Base-by-base conservation (phyloP, 2,113 vertebrate species). In the Sylvilagus bachmani region DNA sequence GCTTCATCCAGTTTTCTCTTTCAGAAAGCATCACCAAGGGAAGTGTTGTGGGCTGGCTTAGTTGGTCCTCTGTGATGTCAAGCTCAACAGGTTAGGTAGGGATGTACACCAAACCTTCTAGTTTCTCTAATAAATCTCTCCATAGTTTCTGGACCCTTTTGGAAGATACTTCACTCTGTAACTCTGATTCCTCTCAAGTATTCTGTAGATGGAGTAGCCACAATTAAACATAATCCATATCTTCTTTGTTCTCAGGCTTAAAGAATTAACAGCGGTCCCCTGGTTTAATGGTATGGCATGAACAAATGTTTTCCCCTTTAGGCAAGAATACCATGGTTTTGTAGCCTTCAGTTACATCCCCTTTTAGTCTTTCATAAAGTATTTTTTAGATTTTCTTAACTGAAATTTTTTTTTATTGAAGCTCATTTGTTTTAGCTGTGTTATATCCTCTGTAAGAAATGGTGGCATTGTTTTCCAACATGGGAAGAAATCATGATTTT, bases 11-110 rank as follows among this genome's bases (percentile, higher is more conserved):
- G 82, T 86, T 90, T 94, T 93, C 88, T 90, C 80, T 93, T 94
- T 90, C 49, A 97, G 94, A 97, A 90, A 93, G 67, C 89, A 58
- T 92, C 95, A 90, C 82, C 69, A 80, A 70, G 69, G 75, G 55
- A 44, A 69, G 85, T 92, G 83, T 33, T 94, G 82, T 90, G 87
- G 90, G 84, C 92, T 94, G 92, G 61, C 83, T 91, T 91, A 89
- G 90, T 75, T 78, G 53, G 86, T 82, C 86, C 82, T 94, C 94
- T 95, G 75, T 86, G 81, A 73, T 73, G 17, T 92, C 70, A 87
- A 61, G 89, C 78, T 87, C 78, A 61, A 73, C 78, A 93, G 93
- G 64, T 93, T 90, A 90, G 82, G 66, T 89, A 92, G 93, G 61
- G 79, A 82, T 89, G 21, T 93, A 74, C 7, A 4, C 82, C 70